Conservation (phyloP, 2,113 vertebrate species). For the Rhipidura dahli region DNA sequence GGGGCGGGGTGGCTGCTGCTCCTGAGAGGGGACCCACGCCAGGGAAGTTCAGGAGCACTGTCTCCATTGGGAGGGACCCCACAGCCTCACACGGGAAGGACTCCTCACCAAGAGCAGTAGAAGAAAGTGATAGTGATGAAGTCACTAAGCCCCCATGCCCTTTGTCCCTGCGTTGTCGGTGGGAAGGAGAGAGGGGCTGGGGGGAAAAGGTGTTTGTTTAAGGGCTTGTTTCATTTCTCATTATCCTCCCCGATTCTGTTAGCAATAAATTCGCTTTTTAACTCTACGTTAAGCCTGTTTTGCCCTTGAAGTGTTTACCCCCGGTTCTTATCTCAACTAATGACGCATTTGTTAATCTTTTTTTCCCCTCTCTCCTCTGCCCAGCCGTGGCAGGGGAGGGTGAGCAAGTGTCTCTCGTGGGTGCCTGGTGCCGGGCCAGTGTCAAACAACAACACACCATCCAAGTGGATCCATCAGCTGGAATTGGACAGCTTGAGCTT, state of each 20-base stretch:
- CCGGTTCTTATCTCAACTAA: neutral
- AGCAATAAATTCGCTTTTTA: neutral
- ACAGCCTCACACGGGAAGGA: neutral
- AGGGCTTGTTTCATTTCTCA: neutral
- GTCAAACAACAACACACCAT: neutral
- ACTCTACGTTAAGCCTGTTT: neutral
- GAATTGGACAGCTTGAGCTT: neutral
- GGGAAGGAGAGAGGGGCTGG: too few relatives aligned
- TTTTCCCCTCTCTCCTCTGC: neutral
- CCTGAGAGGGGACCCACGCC: neutral
- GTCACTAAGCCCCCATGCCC: neutral
- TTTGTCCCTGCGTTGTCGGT: too few relatives aligned
- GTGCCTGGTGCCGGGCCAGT: neutral
- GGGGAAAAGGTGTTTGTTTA: too few relatives aligned
- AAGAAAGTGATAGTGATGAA: neutral
- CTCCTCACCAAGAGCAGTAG: neutral
- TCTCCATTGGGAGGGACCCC: neutral
- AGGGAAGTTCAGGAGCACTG: neutral
- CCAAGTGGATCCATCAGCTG: neutral
- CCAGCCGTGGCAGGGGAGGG: neutral
- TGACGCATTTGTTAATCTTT: neutral
- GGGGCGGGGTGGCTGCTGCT: neutral
- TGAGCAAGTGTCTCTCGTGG: neutral
- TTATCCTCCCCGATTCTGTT: neutral
- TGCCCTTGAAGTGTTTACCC: neutral